Conservation (phyloP, 2,113 vertebrate genomes). For the Varanus salvator region DNA sequence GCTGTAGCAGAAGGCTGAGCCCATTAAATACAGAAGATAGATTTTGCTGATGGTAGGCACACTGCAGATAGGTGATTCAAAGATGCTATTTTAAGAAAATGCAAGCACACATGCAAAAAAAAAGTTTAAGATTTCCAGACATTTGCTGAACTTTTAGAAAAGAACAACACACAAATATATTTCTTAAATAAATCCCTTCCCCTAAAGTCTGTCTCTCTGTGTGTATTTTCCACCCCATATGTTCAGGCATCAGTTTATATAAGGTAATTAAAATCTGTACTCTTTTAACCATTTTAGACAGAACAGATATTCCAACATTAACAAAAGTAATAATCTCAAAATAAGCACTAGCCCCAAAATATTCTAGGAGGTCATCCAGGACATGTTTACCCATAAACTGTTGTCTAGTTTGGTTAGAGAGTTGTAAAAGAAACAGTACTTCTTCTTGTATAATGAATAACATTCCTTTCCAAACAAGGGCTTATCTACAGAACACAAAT, state of each 20-base stretch:
- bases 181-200: not conserved
- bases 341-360: not conserved
- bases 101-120: not conserved
- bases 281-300: not conserved
- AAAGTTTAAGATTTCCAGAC: constrained; percentile 31
- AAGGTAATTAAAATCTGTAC: not conserved
- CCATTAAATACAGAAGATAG: constrained; percentile 31
- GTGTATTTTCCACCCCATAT: not conserved
- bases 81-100: constrained; percentile 37
- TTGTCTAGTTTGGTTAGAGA: not conserved
- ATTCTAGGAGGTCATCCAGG: not conserved
- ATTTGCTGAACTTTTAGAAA: not conserved
- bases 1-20: not conserved
- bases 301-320: not conserved
- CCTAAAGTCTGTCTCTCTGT: not conserved
- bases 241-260: fast-evolving
- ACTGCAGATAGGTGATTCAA: not conserved
- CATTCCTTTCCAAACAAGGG: not conserved
- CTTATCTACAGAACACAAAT: not conserved
- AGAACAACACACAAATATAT: not conserved
- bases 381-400: not conserved
- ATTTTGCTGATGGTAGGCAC: constrained; percentile 30
- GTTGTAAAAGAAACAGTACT: not conserved
- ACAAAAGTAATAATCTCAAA: not conserved
- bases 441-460: not conserved